Percentiles rank a stretch among this genome's conserved stretches.
These are phyloP conservation scores for Tetragnatha montana DNA, from an alignment of 2,888 invertebrate genomes.

Conservation along the genomic window DNA sequence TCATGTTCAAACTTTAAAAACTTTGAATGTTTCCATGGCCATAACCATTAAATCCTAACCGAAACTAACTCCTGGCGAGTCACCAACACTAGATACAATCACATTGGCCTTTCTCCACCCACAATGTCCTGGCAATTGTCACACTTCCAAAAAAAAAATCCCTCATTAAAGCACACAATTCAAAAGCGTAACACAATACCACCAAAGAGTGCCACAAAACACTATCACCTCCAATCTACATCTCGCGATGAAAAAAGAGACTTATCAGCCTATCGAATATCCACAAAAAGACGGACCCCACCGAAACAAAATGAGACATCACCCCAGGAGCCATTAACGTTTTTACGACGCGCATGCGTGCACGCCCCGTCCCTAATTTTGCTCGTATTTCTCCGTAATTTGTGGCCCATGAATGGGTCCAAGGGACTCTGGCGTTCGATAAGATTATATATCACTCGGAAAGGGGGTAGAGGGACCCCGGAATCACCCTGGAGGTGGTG, in stretches of 20 bases:
- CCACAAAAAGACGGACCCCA: conserved; percentile 15
- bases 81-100: too few species aligned
- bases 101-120: too few species aligned
- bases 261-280: not conserved
- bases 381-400: conserved; percentile 57
- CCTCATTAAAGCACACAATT: not conserved
- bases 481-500: conserved; percentile 44
- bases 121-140: too few species aligned
- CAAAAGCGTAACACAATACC: not conserved
- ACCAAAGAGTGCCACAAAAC: not conserved
- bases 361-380: conserved; percentile 38
- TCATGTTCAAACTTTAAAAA: too few species aligned
- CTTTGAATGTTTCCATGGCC: too few species aligned
- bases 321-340: conserved; percentile 57
- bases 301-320: conserved; percentile 53
- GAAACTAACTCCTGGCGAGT: too few species aligned
- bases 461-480: conserved; percentile 11
- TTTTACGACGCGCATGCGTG: conserved; percentile 29
- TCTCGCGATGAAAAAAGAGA: not conserved
- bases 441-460: conserved; percentile 55
- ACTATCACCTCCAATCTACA: not conserved
- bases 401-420: conserved; percentile 35
- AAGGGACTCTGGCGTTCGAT: conserved; percentile 19
- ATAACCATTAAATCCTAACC: too few species aligned
- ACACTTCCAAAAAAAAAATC: not conserved